These are phyloP conservation scores for Anguilla pacifica DNA, from an alignment of 2,797 vertebrate genomes.

Conservation along the genomic window DNA sequence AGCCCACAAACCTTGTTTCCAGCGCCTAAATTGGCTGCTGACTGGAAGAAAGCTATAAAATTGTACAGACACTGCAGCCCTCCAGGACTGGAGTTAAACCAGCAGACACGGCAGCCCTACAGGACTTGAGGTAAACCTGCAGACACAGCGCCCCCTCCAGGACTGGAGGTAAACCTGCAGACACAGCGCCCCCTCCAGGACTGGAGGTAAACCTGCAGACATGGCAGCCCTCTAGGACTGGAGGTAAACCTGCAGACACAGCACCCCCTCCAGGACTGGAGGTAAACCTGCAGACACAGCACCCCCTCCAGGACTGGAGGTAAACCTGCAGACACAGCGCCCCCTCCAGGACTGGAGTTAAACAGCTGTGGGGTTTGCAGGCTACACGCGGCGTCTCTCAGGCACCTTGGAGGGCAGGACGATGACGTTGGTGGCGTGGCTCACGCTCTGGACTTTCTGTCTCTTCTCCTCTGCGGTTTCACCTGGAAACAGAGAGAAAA, in stretches of 20 bases:
- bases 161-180: background rate
- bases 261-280: no score
- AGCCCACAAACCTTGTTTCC: background rate
- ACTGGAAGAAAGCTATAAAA: background rate
- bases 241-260: no score
- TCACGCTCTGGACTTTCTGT: slow-evolving; percentile 52
- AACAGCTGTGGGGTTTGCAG: no score
- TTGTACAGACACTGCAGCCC: no score
- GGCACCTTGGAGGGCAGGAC: slow-evolving; percentile 68
- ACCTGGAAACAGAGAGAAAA: slow-evolving; percentile 52
- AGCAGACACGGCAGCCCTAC: background rate
- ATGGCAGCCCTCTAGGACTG: no score
- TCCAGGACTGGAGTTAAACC: slow-evolving; percentile 2
- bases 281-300: no score
- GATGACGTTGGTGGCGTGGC: slow-evolving; percentile 67
- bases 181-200: no score
- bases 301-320: background rate
- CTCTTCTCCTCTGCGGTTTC: slow-evolving; percentile 67
- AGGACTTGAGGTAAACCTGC: background rate
- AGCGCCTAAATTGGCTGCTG: background rate
- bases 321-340: background rate
- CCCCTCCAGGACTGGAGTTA: background rate
- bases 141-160: background rate
- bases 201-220: no score
- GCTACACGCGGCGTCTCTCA: background rate